Evolutionary conservation across 2,113 vertebrate species (phyloP).

Genomic region (Anguilla japonica): DNA sequence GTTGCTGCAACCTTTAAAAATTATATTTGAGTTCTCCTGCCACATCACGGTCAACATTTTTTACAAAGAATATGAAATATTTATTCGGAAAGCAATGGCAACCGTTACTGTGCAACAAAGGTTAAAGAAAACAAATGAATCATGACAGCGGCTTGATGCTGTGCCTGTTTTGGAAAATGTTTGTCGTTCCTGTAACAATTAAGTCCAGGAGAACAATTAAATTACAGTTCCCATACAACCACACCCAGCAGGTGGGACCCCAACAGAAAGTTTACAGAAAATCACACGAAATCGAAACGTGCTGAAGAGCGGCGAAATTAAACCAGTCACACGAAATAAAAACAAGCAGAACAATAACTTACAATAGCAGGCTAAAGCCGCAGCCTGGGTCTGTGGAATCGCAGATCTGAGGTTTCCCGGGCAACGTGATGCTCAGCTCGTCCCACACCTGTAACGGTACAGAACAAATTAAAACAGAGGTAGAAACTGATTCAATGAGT

Average conservation of each 20-base stretch:
- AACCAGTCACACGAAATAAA: not conserved
- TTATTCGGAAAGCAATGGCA: not conserved
- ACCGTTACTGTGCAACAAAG: not conserved
- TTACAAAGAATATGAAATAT: not conserved
- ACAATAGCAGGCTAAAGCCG: not conserved
- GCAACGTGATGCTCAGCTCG: slow-evolving; percentile 22
- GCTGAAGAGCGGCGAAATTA: no score
- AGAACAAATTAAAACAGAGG: not conserved
- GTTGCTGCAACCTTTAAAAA: not conserved
- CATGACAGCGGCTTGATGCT: not conserved
- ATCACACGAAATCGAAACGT: not conserved
- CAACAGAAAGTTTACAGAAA: not conserved
- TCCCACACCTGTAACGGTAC: not conserved
- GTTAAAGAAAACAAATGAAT: not conserved
- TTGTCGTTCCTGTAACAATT: slow-evolving; percentile 11
- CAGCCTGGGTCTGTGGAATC: not conserved
- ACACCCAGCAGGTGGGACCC: not conserved
- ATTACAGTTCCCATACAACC: not conserved
- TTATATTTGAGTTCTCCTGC: not conserved
- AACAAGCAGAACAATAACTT: not conserved
- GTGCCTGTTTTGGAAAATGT: not conserved
- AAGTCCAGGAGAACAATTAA: not conserved
- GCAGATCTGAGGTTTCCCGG: not conserved
- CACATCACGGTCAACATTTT: not conserved
- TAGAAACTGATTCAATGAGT: not conserved